phyloP scores from a whole-genome alignment of 2,113 vertebrate genomes.

The Alosa alosa region DNA sequence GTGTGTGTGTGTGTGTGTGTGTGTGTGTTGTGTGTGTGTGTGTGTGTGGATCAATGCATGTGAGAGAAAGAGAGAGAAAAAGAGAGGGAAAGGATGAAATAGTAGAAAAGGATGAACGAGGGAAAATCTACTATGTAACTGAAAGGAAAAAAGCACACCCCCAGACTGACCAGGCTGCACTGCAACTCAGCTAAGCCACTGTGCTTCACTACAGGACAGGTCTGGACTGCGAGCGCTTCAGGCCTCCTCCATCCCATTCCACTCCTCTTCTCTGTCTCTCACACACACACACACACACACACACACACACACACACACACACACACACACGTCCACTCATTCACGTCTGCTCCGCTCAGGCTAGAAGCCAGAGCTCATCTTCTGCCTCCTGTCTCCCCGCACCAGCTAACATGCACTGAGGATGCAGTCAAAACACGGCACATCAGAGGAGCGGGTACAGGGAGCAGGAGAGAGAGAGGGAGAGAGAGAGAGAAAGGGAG shows the following conservation, averaged over 20 bases:
- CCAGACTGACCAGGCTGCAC: too few relatives aligned
- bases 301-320: too few relatives aligned
- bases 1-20: background rate
- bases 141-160: too few relatives aligned
- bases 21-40: background rate
- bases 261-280: too few relatives aligned
- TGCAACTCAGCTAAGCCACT: background rate
- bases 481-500: background rate
- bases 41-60: background rate
- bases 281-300: background rate
- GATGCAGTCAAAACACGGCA: background rate
- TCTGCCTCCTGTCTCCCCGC: background rate
- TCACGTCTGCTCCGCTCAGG: too few relatives aligned
- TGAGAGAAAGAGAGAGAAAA: background rate
- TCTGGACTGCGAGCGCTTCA: background rate
- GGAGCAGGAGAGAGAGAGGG: background rate
- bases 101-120: background rate
- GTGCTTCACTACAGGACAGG: background rate
- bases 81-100: background rate
- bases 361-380: too few relatives aligned
- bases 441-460: background rate
- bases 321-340: too few relatives aligned
- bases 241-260: too few relatives aligned
- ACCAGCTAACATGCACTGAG: background rate
- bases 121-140: too few relatives aligned